Base-by-base conservation (phyloP, 2,797 vertebrate species). In the Astyanax mexicanus region DNA sequence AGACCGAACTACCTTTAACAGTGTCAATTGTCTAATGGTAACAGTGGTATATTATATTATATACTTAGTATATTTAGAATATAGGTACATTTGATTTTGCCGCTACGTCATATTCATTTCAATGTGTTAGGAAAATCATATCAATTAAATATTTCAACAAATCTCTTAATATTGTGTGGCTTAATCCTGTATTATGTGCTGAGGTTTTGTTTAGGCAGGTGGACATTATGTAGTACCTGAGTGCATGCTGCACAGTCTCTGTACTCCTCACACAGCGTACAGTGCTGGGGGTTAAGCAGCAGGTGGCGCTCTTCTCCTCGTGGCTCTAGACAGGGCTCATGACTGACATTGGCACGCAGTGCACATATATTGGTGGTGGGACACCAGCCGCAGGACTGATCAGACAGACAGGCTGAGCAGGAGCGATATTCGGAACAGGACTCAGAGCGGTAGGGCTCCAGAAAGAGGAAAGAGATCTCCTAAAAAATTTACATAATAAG, bases 331-430 rank as follows among this genome's bases (percentile, higher is more conserved):
- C 90, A 93, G 49, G 80, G 86, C 78, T 90, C 85, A 0, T 83
- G 44, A 32, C 83, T 60, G 19, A 86, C 70, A 25, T 73, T 25
- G 69, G 94, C 88, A 29, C 96, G 94, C 54, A 92, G 80, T 52
- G 94, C 89, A 83, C 96, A 97, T 60, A 91, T 90, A 60, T 93
- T 90, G 37, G 91, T 88, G 69, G 91, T 88, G 0, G 95, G 91
- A 83, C 96, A 98, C 96, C 96, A 98, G 76, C 96, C 96, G 0
- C 96, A 98, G 45, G 95, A 95, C 89, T 97, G 96, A 84, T 98
- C 96, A 0, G 96, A 95, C 49, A 98, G 84, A 85, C 96, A 98
- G 55, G 95, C 95, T 80, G 93, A 88, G 81, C 96, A 98, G 11
- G 96, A 97, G 79, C 84, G 91, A 86, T 97, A 96, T 0, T 86